Percentiles rank a stretch among this genome's conserved stretches.
These are phyloP conservation scores for Eublepharis macularius DNA, from an alignment of 2,113 vertebrate genomes.

Conservation along the genomic window DNA sequence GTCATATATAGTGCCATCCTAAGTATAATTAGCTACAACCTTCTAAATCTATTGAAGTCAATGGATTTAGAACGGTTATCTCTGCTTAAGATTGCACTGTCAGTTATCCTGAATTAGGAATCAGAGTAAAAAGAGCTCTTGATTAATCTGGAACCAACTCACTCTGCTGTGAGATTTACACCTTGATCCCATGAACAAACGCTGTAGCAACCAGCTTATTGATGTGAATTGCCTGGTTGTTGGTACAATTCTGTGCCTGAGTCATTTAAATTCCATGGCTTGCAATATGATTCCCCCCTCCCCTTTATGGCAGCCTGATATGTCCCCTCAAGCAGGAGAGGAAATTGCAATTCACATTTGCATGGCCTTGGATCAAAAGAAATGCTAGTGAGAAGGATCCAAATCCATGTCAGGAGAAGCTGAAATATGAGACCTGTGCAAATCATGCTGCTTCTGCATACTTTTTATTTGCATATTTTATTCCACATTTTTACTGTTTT, in stretches of 20 bases:
- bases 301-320: no score
- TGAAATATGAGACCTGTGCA: not conserved
- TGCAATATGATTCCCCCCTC: no score
- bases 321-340: no score
- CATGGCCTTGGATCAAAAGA: no score
- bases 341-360: no score
- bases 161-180: not conserved
- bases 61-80: no score
- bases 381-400: no score
- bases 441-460: not conserved
- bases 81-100: not conserved
- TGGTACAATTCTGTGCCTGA: not conserved
- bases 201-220: not conserved
- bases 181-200: not conserved
- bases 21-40: no score
- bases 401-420: not conserved
- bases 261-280: no score
- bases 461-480: not conserved
- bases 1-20: no score
- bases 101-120: not conserved
- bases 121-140: not conserved
- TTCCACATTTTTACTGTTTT: not conserved
- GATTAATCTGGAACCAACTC: not conserved
- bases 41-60: no score
- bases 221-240: not conserved